phyloP scores from a whole-genome alignment of 2,888 invertebrate species.

The Microctonus brassicae region DNA sequence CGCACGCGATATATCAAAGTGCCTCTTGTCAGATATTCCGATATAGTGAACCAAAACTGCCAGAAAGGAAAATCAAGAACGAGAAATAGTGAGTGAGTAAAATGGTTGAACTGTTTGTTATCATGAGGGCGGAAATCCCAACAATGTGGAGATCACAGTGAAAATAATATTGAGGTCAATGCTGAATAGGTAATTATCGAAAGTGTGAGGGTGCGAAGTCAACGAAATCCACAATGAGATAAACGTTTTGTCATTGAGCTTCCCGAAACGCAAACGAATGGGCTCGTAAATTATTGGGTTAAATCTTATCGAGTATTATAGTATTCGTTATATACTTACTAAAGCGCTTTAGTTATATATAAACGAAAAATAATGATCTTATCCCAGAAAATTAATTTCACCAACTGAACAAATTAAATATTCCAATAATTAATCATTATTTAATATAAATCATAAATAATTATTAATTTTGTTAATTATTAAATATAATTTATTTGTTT shows the following conservation, averaged over 20 bases:
- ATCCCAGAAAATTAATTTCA: neutral
- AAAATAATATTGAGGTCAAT: slow-evolving; percentile 31
- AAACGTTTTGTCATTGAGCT: slow-evolving; percentile 7
- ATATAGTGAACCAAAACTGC: neutral
- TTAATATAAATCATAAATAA: too few species aligned
- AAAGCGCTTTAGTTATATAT: neutral
- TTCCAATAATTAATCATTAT: too few species aligned
- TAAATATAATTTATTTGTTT: too few species aligned
- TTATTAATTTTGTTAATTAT: too few species aligned
- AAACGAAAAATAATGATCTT: neutral
- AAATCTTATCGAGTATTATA: neutral
- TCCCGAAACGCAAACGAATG: neutral
- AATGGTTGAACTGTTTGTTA: too few species aligned
- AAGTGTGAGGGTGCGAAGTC: neutral
- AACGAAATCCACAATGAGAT: slow-evolving; percentile 9
- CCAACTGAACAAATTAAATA: neutral
- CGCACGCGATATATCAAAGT: slow-evolving; percentile 38
- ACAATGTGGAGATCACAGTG: neutral
- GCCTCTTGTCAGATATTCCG: neutral
- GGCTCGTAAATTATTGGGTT: neutral
- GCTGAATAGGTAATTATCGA: slow-evolving; percentile 40
- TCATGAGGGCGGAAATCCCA: slow-evolving; percentile 1
- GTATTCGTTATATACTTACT: neutral
- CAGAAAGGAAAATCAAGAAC: neutral
- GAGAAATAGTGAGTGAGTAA: neutral